A percentile compares a stretch with the other conserved stretches of the same genome.
phyloP scores from a whole-genome alignment of 2,797 vertebrate species.

The Labroides dimidiatus region DNA sequence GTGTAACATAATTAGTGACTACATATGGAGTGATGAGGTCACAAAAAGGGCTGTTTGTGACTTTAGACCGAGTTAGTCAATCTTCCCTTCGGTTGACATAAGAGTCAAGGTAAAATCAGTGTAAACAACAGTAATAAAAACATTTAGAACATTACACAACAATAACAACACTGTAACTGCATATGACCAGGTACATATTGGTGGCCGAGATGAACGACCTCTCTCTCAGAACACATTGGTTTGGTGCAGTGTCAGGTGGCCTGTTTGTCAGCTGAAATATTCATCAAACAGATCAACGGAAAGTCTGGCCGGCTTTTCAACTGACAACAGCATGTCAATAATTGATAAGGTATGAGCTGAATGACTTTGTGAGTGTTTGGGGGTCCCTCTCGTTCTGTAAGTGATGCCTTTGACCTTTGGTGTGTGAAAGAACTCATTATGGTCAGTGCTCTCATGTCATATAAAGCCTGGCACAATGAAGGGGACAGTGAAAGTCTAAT shows the following conservation, averaged over 20 bases:
- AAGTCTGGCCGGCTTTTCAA: slow-evolving; percentile 78
- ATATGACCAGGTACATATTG: slow-evolving; percentile 36
- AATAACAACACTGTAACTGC: slow-evolving; percentile 36
- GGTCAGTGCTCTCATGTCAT: slow-evolving; percentile 59
- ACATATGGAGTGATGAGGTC: background rate
- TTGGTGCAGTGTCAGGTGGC: slow-evolving; percentile 73
- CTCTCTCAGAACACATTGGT: slow-evolving; percentile 66
- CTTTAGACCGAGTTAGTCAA: background rate
- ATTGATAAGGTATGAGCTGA: slow-evolving; percentile 75
- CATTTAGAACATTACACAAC: slow-evolving; percentile 24
- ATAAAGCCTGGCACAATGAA: slow-evolving; percentile 58
- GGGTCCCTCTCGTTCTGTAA: slow-evolving; percentile 67
- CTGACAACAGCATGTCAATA: slow-evolving; percentile 75
- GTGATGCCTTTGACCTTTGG: slow-evolving; percentile 88
- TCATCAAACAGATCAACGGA: slow-evolving; percentile 82
- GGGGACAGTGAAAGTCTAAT: slow-evolving; percentile 85
- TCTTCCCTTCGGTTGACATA: background rate
- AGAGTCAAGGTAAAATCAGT: background rate
- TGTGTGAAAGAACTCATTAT: slow-evolving; percentile 70
- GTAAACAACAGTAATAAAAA: slow-evolving; percentile 36
- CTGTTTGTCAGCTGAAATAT: slow-evolving; percentile 83
- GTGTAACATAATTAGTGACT: background rate
- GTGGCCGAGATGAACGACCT: slow-evolving; percentile 49
- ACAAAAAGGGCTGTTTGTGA: background rate
- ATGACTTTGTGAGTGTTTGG: slow-evolving; percentile 58